Base-by-base conservation (phyloP, 2,888 invertebrate species). In the Idaea biselata region DNA sequence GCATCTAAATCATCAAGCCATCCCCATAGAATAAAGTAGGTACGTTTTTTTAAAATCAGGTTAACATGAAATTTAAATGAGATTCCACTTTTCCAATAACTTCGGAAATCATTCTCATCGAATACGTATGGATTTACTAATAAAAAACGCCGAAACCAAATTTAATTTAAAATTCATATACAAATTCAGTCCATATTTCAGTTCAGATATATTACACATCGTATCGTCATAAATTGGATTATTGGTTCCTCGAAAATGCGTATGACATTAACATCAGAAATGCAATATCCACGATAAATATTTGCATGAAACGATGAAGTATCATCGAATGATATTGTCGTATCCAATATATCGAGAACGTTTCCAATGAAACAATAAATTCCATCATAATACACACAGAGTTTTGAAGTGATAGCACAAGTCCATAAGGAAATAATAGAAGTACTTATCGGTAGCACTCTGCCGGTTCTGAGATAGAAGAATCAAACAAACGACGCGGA, bases 381-480 rank as follows among this genome's bases (percentile, higher is more conserved):
- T 74, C 72, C 67, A 77, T 78, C 78, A 65, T 60, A 56, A 78
- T 74, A 68, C 74, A 66, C 68, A 75, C 74, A 73, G 73, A 79
- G 76, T 78, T 73, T 65, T 69, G 70, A 79, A 82, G 73, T 74
- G 77, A 83, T 79, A 79, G 79, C 74, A 76, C 73, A 80, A 84
- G 78, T 82, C 77, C 73, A 78, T 80, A 77, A 81, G 79, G 81
- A 84, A 85, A 87, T 86, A 89, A 88, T 87, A 89, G 85, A 87
- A 87, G 87, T 86, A 44, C 14, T 44, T 44, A 87, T 87, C 82
- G 79, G 78, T 74, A 70, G 76, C 79, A 78, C 82, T 82, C 80
- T 73, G 81, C 70, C 77, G 72, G 67, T 68, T 44, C 69, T 63
- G 72, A 74, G 81, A 81, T 79, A 79, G 81, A 84, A 80, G 83